Evolutionary conservation across 2,797 vertebrate species (phyloP).

Genomic region (Corythornis leucogaster): DNA sequence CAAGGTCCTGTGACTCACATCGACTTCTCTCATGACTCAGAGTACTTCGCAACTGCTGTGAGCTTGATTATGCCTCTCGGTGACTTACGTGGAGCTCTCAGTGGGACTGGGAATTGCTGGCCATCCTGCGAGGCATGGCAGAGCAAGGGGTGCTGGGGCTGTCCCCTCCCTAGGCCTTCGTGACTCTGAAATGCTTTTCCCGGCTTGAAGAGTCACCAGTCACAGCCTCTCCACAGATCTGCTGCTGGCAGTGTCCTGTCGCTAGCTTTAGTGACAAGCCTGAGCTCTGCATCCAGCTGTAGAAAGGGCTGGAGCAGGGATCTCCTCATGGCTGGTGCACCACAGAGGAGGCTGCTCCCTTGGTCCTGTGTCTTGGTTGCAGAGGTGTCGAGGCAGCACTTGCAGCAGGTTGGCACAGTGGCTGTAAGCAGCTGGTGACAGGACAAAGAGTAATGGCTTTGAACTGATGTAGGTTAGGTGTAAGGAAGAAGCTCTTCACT

Average conservation of each 20-base stretch:
- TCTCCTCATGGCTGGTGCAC: not conserved
- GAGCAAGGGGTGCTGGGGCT: not conserved
- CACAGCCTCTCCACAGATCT: not conserved
- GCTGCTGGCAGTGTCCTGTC: not conserved
- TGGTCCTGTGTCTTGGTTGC: fast-evolving
- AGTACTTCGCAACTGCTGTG: slow-evolving; percentile 92
- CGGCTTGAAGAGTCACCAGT: not conserved
- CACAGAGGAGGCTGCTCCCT: not conserved
- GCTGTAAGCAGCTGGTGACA: not conserved
- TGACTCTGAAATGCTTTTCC: not conserved
- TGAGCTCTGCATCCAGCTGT: not conserved
- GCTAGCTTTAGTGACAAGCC: not conserved
- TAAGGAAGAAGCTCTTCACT: too few relatives aligned
- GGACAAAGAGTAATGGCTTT: not conserved
- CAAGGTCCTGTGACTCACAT: slow-evolving; percentile 84
- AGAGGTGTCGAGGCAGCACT: not conserved
- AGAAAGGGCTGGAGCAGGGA: not conserved
- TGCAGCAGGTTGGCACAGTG: not conserved
- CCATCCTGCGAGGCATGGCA: not conserved
- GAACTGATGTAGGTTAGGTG: not conserved
- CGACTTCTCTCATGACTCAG: slow-evolving; percentile 88
- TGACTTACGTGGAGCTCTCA: not conserved
- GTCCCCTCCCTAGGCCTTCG: not conserved
- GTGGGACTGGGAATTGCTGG: not conserved
- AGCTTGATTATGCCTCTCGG: slow-evolving; percentile 45